Percentiles rank a stretch among this genome's conserved stretches.
phyloP scores from a whole-genome alignment of 1,140 invertebrate genomes.

The Lethocerus indicus region DNA sequence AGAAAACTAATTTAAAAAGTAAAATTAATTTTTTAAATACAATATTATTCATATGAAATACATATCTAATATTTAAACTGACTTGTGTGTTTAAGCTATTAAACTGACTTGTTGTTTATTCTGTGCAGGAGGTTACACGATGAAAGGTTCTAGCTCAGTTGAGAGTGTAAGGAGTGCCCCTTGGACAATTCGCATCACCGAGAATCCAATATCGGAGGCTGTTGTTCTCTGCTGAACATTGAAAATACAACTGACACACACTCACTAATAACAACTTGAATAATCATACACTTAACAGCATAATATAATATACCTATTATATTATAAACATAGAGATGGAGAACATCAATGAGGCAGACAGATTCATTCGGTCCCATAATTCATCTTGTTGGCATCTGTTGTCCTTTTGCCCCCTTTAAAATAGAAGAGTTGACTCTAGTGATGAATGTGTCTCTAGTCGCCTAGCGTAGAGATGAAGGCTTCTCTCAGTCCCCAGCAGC shows the following conservation, averaged over 20 bases:
- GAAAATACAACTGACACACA: neutral
- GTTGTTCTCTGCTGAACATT: constrained; percentile 36
- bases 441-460: too few species aligned
- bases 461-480: too few species aligned
- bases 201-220: constrained; percentile 58
- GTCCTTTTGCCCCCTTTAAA: too few species aligned
- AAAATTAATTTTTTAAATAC: constrained; percentile 1
- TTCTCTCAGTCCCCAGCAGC: too few species aligned
- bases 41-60: neutral
- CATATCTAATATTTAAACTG: neutral
- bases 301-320: too few species aligned
- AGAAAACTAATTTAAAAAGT: neutral
- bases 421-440: too few species aligned
- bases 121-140: constrained; percentile 13
- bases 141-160: constrained; percentile 16
- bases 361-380: too few species aligned
- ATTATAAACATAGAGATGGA: too few species aligned
- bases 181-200: constrained; percentile 47
- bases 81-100: neutral
- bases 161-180: constrained; percentile 18
- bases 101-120: constrained; percentile 5
- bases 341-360: too few species aligned
- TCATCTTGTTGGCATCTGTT: too few species aligned
- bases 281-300: too few species aligned
- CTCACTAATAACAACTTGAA: too few species aligned